Evolutionary conservation across 2,113 vertebrate genomes (phyloP).

Genomic region (Calidris pugnax): DNA sequence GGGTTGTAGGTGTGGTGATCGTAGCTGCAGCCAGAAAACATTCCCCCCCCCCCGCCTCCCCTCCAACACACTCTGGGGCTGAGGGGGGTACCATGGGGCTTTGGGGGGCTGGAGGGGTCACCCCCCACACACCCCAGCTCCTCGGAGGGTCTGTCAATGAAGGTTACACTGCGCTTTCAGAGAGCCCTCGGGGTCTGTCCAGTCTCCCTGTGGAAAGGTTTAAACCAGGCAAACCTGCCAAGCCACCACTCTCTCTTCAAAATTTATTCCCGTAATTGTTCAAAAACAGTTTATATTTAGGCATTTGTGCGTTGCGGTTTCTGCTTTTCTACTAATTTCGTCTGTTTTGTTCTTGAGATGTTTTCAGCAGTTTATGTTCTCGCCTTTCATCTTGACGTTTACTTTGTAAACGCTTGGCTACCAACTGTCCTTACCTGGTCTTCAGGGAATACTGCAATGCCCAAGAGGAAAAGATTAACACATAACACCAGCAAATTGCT

Average conservation of each 20-base stretch:
- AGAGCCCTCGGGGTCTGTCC: too few species aligned
- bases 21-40: neutral
- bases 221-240: neutral
- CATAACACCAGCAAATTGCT: neutral
- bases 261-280: neutral
- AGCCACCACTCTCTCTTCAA: accelerated
- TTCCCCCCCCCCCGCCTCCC: too few species aligned
- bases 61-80: too few species aligned
- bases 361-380: neutral
- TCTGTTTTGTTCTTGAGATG: neutral
- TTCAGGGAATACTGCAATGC: neutral
- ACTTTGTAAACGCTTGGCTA: neutral
- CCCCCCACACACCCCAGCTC: too few species aligned
- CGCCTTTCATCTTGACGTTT: neutral
- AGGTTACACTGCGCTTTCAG: accelerated
- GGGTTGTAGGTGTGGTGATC: neutral
- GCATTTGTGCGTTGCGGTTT: accelerated
- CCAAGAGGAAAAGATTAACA: neutral
- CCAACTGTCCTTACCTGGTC: accelerated
- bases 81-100: too few species aligned
- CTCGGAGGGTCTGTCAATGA: neutral
- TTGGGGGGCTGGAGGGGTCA: too few species aligned
- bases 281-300: accelerated
- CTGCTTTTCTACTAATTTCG: accelerated
- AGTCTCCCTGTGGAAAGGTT: accelerated